A percentile compares a stretch with the other conserved stretches of the same genome.
Conservation (phyloP, 2,113 vertebrate species). For the Urocolius indicus region DNA sequence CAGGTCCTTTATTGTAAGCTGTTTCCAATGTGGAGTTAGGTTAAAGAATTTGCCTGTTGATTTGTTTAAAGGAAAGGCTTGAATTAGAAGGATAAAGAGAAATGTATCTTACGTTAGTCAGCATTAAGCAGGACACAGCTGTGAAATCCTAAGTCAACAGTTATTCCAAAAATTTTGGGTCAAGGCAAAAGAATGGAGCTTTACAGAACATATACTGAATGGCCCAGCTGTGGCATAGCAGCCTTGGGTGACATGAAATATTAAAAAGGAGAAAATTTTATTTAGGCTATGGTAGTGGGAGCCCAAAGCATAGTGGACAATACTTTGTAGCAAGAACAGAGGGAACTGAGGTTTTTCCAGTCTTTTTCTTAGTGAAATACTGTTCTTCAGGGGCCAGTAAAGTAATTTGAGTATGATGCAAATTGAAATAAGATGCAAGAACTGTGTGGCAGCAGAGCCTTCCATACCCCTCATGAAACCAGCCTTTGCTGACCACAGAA, state of each 20-base stretch:
- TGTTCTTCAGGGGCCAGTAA: not conserved
- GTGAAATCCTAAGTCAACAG: not conserved
- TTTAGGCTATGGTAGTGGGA: not conserved
- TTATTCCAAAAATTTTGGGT: not conserved
- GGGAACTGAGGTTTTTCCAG: not conserved
- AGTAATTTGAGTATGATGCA: not conserved
- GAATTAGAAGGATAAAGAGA: not conserved
- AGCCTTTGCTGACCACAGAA: not conserved
- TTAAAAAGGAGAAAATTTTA: not conserved
- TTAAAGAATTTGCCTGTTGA: not conserved
- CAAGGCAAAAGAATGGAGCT: not conserved
- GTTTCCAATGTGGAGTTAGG: not conserved
- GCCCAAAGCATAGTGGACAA: not conserved
- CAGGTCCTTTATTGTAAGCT: not conserved
- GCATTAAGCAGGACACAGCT: not conserved
- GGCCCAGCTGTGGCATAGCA: not conserved
- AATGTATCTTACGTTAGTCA: not conserved
- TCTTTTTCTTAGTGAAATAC: not conserved
- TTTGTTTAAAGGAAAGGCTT: not conserved
- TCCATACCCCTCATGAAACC: accelerated
- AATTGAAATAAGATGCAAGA: not conserved
- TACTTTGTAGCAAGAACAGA: not conserved
- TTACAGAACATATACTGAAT: not conserved
- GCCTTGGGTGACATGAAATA: not conserved
- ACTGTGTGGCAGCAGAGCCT: not conserved